Base-by-base conservation (phyloP, 1,140 invertebrate genomes). In the Rhopalosiphum maidis region DNA sequence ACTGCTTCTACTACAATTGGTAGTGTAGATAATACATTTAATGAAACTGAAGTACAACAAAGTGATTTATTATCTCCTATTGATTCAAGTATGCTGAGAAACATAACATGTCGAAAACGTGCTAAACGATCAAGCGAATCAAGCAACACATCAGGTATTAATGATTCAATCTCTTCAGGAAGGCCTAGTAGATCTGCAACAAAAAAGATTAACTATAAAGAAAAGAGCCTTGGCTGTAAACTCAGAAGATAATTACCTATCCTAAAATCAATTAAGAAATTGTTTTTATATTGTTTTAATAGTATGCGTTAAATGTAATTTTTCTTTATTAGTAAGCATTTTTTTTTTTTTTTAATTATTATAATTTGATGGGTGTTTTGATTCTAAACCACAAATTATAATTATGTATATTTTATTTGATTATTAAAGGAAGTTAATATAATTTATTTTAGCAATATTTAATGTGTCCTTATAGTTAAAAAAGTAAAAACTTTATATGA, bases 1-100 rank as follows among this genome's bases (percentile, higher is more conserved):
- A 35, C 37, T 43, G 3, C 15, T 90, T 60, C 37, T 21, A 46
- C 7, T 43, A 22, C 37, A 68, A 68, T 21, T 43, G 7, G 11
- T 68, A 68, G 11, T 41, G 41, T 54, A 6, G 55, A 48, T 55
- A 18, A 30, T 21, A 46, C 35, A 51, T 54, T 43, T 85, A 37
- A 54, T 86, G 48, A 93, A 86, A 93, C 23, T 93, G 48, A 85
- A 30, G 55, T 11, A n/a, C 7, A 22, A 8, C n/a, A 15, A 23
- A 51, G 43, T 82, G 41, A 35, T 9, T 15, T 48, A 85, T 35
- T 25, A 37, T 83, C 60, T 86, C 7, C 43, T 30, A 18, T 30
- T 11, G 91, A 93, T 41, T 30, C 35, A 37, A 54, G 82, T 55
- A 93, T 86, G 22, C 15, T 93, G n/a, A 93, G 30, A 93, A 93